Percentiles rank a stretch among this genome's conserved stretches.
Conservation (phyloP, 2,113 vertebrate genomes). For the Boulengeromyrus knoepffleri region DNA sequence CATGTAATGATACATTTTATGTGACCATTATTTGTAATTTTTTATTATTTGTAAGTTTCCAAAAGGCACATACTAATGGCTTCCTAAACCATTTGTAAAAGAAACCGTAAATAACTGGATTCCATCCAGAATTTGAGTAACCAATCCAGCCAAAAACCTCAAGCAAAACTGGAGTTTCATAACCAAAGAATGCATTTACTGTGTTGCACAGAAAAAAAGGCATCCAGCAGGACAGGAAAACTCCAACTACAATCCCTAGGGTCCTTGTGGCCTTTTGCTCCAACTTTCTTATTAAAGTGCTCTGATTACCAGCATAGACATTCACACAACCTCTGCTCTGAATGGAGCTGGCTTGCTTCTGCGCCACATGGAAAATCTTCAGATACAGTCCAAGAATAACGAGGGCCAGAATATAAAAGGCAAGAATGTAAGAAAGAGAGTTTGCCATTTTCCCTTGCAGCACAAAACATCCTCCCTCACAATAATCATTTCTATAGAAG, state of each 20-base stretch:
- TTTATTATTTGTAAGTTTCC: not conserved
- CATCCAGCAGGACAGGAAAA: not conserved
- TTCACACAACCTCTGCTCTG: not conserved
- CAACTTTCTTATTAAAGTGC: not conserved
- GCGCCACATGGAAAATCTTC: not conserved
- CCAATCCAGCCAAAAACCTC: not conserved
- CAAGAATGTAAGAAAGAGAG: not conserved
- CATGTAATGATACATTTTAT: not conserved
- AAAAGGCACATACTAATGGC: not conserved
- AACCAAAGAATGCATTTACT: not conserved
- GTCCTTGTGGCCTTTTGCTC: not conserved
- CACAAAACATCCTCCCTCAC: constrained; percentile 4
- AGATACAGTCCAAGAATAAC: not conserved
- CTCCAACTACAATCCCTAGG: not conserved
- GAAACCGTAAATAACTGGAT: not conserved
- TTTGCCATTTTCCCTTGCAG: not conserved
- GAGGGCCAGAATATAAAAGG: not conserved
- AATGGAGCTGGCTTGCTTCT: not conserved
- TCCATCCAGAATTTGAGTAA: constrained; percentile 12
- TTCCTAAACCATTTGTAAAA: not conserved
- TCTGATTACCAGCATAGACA: no score
- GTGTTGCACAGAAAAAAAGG: not conserved
- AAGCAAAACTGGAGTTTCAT: not conserved
- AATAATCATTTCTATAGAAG: not conserved
- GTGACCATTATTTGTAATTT: not conserved